Percentiles rank a stretch among this genome's conserved stretches.
Evolutionary conservation across 2,113 vertebrate genomes (phyloP).

Genomic region (Oophaga pumilio): DNA sequence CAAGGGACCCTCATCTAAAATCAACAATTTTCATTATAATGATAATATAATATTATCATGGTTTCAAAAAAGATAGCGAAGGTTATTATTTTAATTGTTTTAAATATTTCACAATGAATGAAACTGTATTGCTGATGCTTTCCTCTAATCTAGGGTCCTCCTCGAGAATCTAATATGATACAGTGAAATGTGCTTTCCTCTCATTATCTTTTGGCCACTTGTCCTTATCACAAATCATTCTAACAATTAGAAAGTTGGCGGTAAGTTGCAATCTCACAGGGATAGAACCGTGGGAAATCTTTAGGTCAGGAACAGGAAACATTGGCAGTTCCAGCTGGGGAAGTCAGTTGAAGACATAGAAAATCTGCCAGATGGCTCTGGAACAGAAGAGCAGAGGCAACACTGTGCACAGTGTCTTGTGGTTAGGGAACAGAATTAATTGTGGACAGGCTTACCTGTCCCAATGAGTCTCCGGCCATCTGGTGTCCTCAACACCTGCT

Average conservation of each 20-base stretch:
- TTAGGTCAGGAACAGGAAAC: conserved; percentile 51
- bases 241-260: conserved; percentile 56
- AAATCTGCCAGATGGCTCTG: conserved; percentile 52
- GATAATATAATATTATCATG: no score
- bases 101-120: background rate
- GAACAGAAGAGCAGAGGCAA: conserved; percentile 49
- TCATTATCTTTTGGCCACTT: conserved; percentile 46
- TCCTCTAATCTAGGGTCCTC: background rate
- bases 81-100: background rate
- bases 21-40: background rate
- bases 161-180: background rate
- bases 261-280: conserved; percentile 31
- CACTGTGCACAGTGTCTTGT: conserved; percentile 31
- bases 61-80: background rate
- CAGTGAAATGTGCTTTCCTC: conserved; percentile 19
- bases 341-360: conserved; percentile 43
- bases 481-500: conserved; percentile 49
- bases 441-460: conserved; percentile 43
- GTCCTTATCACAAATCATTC: conserved; percentile 49
- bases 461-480: conserved; percentile 48
- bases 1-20: background rate
- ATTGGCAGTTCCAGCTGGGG: conserved; percentile 51
- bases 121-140: background rate
- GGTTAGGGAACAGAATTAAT: conserved; percentile 50
- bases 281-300: conserved; percentile 44